These are phyloP conservation scores for Drosophila greeni DNA, from an alignment of 2,888 invertebrate species.

Conservation along the genomic window DNA sequence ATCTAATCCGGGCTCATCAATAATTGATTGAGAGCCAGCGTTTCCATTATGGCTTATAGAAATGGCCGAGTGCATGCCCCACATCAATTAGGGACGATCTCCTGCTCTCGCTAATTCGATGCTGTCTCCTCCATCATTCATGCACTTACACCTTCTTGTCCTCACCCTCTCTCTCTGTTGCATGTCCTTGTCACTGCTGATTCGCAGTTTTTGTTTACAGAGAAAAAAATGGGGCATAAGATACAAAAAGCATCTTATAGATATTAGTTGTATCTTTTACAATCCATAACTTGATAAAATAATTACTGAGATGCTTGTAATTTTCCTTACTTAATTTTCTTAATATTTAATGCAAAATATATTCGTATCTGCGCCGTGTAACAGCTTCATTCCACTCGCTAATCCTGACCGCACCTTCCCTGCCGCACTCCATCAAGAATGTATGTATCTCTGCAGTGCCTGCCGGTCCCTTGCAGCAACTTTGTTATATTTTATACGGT, in stretches of 20 bases:
- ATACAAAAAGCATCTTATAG: too few species aligned
- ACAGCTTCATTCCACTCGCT: conserved; percentile 33
- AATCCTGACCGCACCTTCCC: conserved; percentile 20
- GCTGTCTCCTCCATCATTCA: conserved; percentile 23
- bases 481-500: conserved; percentile 60
- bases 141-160: conserved; percentile 28
- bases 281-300: too few species aligned
- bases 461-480: conserved; percentile 25
- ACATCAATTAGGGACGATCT: conserved; percentile 41
- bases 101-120: conserved; percentile 20
- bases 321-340: not conserved
- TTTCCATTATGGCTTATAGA: conserved; percentile 35
- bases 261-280: too few species aligned
- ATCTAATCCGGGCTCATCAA: conserved; percentile 38
- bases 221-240: not conserved
- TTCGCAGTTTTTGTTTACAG: not conserved
- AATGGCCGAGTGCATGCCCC: conserved; percentile 16
- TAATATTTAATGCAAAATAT: not conserved
- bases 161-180: not conserved
- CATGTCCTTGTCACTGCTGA: conserved; percentile 10
- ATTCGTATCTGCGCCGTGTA: not conserved
- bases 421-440: conserved; percentile 37
- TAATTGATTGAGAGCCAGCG: conserved; percentile 39
- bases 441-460: conserved; percentile 31
- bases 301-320: too few species aligned